phyloP scores from a whole-genome alignment of 2,797 vertebrate genomes.

The Cynodonichthys magdalenae region DNA sequence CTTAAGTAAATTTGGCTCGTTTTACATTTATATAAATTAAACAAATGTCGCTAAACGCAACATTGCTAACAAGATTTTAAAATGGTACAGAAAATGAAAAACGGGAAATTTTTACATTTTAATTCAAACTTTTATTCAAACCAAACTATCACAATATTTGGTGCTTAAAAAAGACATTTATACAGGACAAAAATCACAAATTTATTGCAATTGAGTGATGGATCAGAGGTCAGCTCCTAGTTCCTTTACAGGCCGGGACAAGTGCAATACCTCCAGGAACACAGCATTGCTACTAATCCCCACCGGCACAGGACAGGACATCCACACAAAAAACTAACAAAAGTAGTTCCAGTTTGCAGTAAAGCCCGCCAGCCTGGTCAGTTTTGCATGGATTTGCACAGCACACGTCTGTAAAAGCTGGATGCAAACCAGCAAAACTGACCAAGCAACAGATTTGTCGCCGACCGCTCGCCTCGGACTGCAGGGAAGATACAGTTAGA shows the following conservation, averaged over 20 bases:
- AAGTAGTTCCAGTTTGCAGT: not conserved
- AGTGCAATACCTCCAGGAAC: constrained; percentile 96
- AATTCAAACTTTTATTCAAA: no score
- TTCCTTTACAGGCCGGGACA: constrained; percentile 99
- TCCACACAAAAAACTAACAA: constrained; percentile 20
- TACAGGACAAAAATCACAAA: no score
- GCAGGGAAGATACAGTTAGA: constrained; percentile 68
- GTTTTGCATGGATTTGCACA: constrained; percentile 99
- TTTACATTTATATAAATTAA: no score
- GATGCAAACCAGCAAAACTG: constrained; percentile 99
- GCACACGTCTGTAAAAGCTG: constrained; percentile 88
- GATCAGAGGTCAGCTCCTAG: constrained; percentile 70
- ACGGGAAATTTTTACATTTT: no score
- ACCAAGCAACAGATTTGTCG: constrained; percentile 70
- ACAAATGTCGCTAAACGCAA: no score
- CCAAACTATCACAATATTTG: no score
- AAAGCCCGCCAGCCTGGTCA: constrained; percentile 87
- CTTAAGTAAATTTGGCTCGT: no score
- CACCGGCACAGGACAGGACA: constrained; percentile 94
- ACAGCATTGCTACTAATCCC: constrained; percentile 99
- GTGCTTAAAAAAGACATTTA: no score
- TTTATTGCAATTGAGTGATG: no score
- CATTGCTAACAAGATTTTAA: no score
- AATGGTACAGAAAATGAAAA: no score
- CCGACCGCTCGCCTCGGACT: accelerated